phyloP scores from a whole-genome alignment of 1,140 invertebrate species.

The Drosophila orosa region DNA sequence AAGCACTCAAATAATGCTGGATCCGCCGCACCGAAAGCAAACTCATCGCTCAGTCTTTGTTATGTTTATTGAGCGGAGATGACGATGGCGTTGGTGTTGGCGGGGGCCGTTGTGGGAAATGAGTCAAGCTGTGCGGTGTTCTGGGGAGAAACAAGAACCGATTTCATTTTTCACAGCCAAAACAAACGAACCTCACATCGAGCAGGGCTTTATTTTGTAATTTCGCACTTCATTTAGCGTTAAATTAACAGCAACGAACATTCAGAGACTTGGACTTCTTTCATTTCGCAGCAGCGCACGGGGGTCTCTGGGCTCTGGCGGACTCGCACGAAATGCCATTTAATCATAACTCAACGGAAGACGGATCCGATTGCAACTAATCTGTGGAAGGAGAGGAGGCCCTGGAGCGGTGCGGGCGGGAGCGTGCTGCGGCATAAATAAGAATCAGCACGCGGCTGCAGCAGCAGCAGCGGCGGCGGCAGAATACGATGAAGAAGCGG shows the following conservation, averaged over 20 bases:
- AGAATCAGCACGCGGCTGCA: constrained; percentile 68
- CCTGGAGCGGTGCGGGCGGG: background rate
- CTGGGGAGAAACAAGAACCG: constrained; percentile 37
- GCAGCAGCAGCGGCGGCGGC: constrained; percentile 19
- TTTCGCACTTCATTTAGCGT: constrained; percentile 83
- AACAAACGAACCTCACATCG: constrained; percentile 55
- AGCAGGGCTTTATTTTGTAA: constrained; percentile 58
- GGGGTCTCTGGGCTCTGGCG: constrained; percentile 2
- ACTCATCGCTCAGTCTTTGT: constrained; percentile 45
- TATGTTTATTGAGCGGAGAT: constrained; percentile 30
- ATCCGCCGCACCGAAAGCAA: constrained; percentile 20
- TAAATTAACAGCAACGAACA: constrained; percentile 75
- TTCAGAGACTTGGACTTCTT: constrained; percentile 45
- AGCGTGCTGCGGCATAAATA: constrained; percentile 71
- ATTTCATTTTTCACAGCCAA: constrained; percentile 52
- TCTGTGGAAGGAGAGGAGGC: background rate
- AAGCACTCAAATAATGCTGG: constrained; percentile 16
- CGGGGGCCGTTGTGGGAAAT: constrained; percentile 10
- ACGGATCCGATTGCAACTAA: constrained; percentile 58
- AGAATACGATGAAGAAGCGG: constrained; percentile 5
- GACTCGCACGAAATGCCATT: constrained; percentile 71
- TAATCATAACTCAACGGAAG: constrained; percentile 69
- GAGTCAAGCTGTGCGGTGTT: constrained; percentile 40
- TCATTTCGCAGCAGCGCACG: constrained; percentile 51
- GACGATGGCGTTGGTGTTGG: constrained; percentile 7